These are phyloP conservation scores for Trichopoda pennipes DNA, from an alignment of 2,888 invertebrate species.

Conservation along the genomic window DNA sequence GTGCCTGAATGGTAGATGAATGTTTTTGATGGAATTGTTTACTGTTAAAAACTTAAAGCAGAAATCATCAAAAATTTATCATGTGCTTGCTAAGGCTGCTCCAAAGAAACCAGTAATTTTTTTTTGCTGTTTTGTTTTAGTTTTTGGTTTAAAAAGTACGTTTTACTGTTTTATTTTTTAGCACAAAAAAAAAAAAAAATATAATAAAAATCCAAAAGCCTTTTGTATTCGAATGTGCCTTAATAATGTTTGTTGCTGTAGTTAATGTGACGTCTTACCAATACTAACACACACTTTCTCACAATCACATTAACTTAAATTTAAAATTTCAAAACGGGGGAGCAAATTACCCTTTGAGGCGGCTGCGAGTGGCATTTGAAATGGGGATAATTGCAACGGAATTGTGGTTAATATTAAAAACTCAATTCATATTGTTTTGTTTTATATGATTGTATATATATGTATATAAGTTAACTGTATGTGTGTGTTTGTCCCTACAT, in stretches of 20 bases:
- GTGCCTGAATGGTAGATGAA: constrained; percentile 31
- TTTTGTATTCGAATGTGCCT: constrained; percentile 7
- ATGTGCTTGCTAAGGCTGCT: constrained; percentile 19
- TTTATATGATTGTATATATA: constrained; percentile 16
- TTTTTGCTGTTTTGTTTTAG: not conserved
- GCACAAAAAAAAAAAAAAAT: constrained; percentile 1
- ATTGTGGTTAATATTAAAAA: constrained; percentile 60
- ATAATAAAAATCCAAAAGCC: constrained; percentile 24
- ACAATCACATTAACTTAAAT: constrained; percentile 3
- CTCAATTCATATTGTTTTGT: constrained; percentile 51
- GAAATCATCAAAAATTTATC: constrained; percentile 60
- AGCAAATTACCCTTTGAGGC: constrained; percentile 69
- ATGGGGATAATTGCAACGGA: constrained; percentile 75
- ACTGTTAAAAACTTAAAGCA: constrained; percentile 53
- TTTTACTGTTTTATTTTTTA: constrained; percentile 43
- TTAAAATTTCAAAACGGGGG: constrained; percentile 59
- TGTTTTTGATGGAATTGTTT: constrained; percentile 59
- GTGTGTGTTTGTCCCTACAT: not conserved
- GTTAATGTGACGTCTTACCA: constrained; percentile 46
- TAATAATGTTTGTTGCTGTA: constrained; percentile 49
- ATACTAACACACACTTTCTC: not conserved
- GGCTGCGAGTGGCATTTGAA: constrained; percentile 75
- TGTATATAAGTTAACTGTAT: constrained; percentile 22
- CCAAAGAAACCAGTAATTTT: constrained; percentile 48
- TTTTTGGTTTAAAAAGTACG: constrained; percentile 1